phyloP scores from a whole-genome alignment of 2,888 invertebrate species.

The Julus scandinavius region DNA sequence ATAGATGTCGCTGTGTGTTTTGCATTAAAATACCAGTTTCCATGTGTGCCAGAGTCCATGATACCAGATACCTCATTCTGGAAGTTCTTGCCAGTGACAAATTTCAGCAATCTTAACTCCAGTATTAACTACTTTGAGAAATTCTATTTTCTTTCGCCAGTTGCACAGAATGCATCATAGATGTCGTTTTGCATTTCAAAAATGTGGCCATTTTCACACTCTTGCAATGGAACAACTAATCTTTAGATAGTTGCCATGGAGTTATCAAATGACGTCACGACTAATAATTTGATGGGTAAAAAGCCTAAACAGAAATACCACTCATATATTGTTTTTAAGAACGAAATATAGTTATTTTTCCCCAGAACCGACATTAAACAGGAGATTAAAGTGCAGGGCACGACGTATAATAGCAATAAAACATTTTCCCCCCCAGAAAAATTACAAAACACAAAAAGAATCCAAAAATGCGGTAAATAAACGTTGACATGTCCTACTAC shows the following conservation, averaged over 20 bases:
- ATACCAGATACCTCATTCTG: too few species aligned
- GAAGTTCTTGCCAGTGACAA: too few species aligned
- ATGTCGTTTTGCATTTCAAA: too few species aligned
- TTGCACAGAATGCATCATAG: too few species aligned
- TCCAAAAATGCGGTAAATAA: not conserved
- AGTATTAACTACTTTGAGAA: too few species aligned
- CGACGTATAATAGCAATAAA: not conserved
- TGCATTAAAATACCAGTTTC: too few species aligned
- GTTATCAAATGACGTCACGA: not conserved
- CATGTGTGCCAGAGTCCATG: too few species aligned
- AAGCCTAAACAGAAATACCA: too few species aligned
- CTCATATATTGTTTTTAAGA: not conserved
- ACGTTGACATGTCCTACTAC: not conserved
- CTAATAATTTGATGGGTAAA: too few species aligned
- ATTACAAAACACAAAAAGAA: not conserved
- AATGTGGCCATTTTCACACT: not conserved
- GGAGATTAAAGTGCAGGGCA: not conserved
- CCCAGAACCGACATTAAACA: not conserved
- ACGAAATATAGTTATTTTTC: not conserved
- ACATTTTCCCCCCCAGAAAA: not conserved
- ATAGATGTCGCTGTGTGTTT: too few species aligned
- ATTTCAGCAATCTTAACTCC: too few species aligned
- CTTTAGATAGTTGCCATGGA: not conserved
- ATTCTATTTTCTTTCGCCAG: too few species aligned
- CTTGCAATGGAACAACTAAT: not conserved